Base-by-base conservation (phyloP, 2,888 invertebrate genomes). In the Phyto melanocephala region DNA sequence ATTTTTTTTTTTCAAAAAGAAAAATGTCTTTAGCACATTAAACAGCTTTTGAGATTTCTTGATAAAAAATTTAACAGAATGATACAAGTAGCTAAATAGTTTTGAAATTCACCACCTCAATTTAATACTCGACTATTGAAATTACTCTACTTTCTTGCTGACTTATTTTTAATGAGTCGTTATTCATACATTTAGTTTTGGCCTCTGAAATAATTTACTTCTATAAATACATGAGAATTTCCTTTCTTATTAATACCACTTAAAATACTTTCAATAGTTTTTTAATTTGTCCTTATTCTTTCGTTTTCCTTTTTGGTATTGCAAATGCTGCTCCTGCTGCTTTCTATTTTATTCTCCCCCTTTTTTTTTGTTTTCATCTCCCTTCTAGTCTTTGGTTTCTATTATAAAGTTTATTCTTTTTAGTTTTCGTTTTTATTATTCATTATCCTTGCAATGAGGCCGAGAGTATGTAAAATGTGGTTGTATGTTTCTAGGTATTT, bases 391-490 rank as follows among this genome's bases (percentile, higher is more conserved):
- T 35, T 10, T 17, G 37, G 35, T 35, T 45, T 74, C 52, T 58
- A 42, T 45, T 68, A 42, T 60, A 42, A 60, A 35, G 52, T 68
- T 77, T 62, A 77, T 62, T 68, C 52, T 68, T 60, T 60, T 68
- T 40, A 62, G 35, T 65, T 65, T 75, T 65, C 17, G 47, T 65
- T 75, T 71, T 80, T 80, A 50, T 56, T 75, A 17, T 63, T 63
- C 81, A 81, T 81, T 77, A 77, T 77, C 67, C 76, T 72, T 47
- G 71, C 71, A 81, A 76, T 77, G 76, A 81, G 80, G 67, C 50
- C 80, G 76, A 60, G 68, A 72, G 56, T 80, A 56, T 37, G 33
- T 62, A 45, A 74, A 42, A 65, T 62, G 62, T 74, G 42, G 45
- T 22, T 63, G 62, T 78, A 33, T 33, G 33, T 17, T 7, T 37